Base-by-base conservation (phyloP, 92 coral and sea anemone genomes). In the Epizoanthus fatuus region DNA sequence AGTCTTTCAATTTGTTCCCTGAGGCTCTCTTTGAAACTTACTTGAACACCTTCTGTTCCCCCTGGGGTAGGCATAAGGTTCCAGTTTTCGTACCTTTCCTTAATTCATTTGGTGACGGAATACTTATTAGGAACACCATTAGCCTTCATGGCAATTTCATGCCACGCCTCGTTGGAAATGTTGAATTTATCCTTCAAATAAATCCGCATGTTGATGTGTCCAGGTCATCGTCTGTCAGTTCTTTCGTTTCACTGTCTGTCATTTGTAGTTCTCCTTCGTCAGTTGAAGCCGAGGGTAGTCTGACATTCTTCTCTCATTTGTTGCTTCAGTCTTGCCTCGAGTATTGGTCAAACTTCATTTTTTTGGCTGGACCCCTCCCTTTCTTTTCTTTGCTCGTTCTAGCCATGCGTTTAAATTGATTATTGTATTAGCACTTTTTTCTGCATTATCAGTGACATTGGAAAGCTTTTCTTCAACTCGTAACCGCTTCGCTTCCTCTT, bases 91-190 rank as follows among this genome's bases (percentile, higher is more conserved):
- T 91, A 87, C 15, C 86, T 22, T 17, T 90, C 82, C 9, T 86
- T 85, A 39, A 72, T 81, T 81, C 55, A 29, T 53, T 88, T 83
- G 37, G 51, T 57, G 3, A 83, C 72, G 51, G 53, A 32, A 76
- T 83, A 69, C 22, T 72, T 75, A 51, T 88, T 82, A 25, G 86
- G 93, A 10, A 90, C 44, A 38, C 69, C 72, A 47, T 73, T 62
- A 38, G 85, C 82, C 19, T 86, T 90, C 63, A 86, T 86, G 42
- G 91, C 72, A 81, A 86, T 87, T 83, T 91, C 91, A 82, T 80
- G 91, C 91, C 94, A 91, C 63, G 94, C 94, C 55, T 83, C 89
- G 57, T 87, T 73, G 12, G 89, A 87, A 12, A 87, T 79, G 72
- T 83, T 87, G 15, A 84, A 84, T 42, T 91, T 91, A 29, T 91